Conservation (phyloP, 1,140 invertebrate genomes). For the Drosophila bipectinata region DNA sequence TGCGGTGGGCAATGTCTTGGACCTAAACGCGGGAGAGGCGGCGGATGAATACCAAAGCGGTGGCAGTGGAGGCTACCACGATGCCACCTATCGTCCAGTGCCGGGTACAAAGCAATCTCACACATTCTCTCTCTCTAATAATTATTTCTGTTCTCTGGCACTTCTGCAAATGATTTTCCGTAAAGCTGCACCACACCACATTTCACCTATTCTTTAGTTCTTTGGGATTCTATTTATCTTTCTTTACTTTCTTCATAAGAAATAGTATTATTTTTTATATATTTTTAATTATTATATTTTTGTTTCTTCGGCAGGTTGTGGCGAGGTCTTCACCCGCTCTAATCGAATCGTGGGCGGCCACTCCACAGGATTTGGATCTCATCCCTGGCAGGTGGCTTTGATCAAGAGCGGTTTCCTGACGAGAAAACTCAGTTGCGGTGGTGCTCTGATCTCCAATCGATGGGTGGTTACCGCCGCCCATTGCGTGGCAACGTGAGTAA, state of each 20-base stretch:
- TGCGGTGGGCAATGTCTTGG: conserved; percentile 78
- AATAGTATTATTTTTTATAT: not conserved
- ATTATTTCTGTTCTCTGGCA: conserved; percentile 22
- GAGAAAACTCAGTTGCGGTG: conserved; percentile 95
- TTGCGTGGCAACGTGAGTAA: conserved; percentile 94
- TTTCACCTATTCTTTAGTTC: conserved; percentile 21
- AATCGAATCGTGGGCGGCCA: conserved; percentile 97
- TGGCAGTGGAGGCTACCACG: conserved; percentile 48
- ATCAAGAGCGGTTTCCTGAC: conserved; percentile 95
- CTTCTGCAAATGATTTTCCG: conserved; percentile 31
- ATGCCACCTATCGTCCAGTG: conserved; percentile 77
- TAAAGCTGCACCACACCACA: conserved; percentile 35
- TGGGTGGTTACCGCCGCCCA: conserved; percentile 96
- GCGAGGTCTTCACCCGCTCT: conserved; percentile 92
- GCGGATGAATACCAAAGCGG: conserved; percentile 65
- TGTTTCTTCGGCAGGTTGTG: conserved; percentile 88
- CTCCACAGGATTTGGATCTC: conserved; percentile 93
- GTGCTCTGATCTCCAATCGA: conserved; percentile 93
- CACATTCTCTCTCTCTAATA: conserved; percentile 31
- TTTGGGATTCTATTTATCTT: conserved; percentile 23
- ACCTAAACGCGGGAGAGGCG: conserved; percentile 77
- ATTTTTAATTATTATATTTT: not conserved
- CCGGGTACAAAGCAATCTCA: conserved; percentile 72
- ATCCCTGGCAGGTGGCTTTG: conserved; percentile 98
- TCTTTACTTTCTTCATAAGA: not conserved